Percentiles rank a stretch among this genome's conserved stretches.
Evolutionary conservation across 2,888 invertebrate species (phyloP).

Genomic region (Drosophila affinis): DNA sequence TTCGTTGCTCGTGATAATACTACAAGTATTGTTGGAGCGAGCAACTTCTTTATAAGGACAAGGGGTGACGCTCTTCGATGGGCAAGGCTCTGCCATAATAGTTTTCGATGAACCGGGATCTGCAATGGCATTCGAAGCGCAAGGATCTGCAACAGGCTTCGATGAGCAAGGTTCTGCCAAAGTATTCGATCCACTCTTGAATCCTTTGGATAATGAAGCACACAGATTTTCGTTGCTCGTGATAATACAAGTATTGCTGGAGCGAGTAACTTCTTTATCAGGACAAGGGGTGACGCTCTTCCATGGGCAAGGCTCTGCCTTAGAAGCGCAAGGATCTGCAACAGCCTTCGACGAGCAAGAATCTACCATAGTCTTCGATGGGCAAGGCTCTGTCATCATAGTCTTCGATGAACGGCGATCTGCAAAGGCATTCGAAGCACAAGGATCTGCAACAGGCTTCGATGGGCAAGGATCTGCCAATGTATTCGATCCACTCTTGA

Average conservation of each 20-base stretch:
- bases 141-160: background rate
- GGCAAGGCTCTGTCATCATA: background rate
- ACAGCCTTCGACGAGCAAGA: background rate
- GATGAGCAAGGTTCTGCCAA: background rate
- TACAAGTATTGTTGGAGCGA: background rate
- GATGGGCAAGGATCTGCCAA: background rate
- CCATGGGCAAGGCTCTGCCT: background rate
- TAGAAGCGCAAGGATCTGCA: too few species aligned
- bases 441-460: background rate
- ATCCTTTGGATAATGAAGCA: background rate
- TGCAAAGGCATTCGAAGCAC: background rate
- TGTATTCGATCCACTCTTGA: background rate
- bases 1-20: background rate
- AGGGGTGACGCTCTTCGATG: background rate
- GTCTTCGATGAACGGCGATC: background rate
- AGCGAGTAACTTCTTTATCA: background rate
- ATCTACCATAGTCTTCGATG: background rate
- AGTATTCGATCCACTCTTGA: background rate
- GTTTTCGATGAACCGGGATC: background rate
- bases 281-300: background rate
- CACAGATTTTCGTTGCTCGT: background rate
- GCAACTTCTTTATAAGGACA: background rate
- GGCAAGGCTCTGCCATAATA: background rate
- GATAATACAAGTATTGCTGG: background rate
- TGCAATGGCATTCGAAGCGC: background rate